Conservation (phyloP, 2,888 invertebrate species). For the Sesamia inferens region DNA sequence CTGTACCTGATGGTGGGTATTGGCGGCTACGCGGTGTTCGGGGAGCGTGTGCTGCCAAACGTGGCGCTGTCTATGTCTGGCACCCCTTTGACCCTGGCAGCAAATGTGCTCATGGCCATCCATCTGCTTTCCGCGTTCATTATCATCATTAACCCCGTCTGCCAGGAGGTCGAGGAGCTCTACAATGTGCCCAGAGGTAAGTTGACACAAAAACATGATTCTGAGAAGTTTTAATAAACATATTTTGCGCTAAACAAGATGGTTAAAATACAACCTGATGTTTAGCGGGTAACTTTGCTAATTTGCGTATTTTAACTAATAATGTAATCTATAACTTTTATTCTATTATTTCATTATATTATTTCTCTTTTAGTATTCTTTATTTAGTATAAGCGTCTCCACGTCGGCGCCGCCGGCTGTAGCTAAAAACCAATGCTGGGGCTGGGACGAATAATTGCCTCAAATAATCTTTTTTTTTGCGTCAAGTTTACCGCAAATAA, state of each 20-base stretch:
- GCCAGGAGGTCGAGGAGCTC: slow-evolving; percentile 92
- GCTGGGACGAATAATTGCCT: too few species aligned
- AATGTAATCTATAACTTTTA: not conserved
- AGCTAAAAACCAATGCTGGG: too few species aligned
- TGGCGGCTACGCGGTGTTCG: slow-evolving; percentile 91
- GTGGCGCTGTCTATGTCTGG: slow-evolving; percentile 89
- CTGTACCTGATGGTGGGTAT: slow-evolving; percentile 91
- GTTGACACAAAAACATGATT: not conserved
- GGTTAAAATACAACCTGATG: not conserved
- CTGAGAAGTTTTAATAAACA: not conserved
- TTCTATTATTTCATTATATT: not conserved
- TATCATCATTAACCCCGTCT: slow-evolving; percentile 93
- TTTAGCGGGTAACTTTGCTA: not conserved
- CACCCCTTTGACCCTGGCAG: slow-evolving; percentile 89
- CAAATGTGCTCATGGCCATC: slow-evolving; percentile 91
- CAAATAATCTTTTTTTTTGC: too few species aligned
- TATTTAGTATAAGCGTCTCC: too few species aligned
- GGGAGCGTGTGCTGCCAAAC: slow-evolving; percentile 90
- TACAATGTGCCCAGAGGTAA: slow-evolving; percentile 91
- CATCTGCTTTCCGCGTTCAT: slow-evolving; percentile 92
- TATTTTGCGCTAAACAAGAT: not conserved
- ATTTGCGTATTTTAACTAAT: not conserved
- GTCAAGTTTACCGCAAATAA: too few species aligned
- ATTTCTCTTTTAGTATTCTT: too few species aligned
- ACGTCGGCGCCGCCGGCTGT: too few species aligned